Percentiles rank a stretch among this genome's conserved stretches.
Conservation (phyloP, 2,113 vertebrate genomes). For the Ciconia maguari region DNA sequence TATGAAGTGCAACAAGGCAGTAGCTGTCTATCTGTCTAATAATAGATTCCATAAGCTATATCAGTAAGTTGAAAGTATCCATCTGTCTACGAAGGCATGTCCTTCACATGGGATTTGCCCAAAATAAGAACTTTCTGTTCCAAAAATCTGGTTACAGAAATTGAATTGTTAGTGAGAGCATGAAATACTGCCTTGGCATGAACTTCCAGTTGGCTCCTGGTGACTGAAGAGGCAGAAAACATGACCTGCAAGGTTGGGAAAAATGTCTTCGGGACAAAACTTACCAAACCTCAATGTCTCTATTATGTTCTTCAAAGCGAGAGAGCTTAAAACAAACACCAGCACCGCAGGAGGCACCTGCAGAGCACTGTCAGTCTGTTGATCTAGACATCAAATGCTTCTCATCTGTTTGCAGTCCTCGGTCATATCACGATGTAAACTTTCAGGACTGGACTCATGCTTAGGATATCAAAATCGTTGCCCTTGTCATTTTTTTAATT, state of each 20-base stretch:
- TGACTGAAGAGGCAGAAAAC: not conserved
- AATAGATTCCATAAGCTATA: not conserved
- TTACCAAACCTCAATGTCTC: not conserved
- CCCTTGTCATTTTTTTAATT: not conserved
- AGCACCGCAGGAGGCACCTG: not conserved
- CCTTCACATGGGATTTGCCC: not conserved
- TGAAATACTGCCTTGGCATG: not conserved
- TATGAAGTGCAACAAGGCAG: not conserved
- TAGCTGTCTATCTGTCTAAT: not conserved
- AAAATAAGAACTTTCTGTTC: conserved; percentile 6
- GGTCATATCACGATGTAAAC: not conserved
- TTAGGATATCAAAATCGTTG: not conserved
- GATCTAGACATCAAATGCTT: not conserved
- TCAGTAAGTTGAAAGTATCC: not conserved
- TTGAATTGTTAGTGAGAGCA: not conserved
- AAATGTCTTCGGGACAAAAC: not conserved
- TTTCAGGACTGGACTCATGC: not conserved
- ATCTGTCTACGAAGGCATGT: not conserved
- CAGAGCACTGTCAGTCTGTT: not conserved
- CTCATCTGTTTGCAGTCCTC: not conserved
- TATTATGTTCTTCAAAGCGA: not conserved
- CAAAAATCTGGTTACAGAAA: not conserved
- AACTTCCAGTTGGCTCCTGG: not conserved
- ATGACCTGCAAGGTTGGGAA: not conserved
- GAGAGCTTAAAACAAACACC: not conserved